Evolutionary conservation across 2,113 vertebrate genomes (phyloP).

Genomic region (Gavialis gangeticus): DNA sequence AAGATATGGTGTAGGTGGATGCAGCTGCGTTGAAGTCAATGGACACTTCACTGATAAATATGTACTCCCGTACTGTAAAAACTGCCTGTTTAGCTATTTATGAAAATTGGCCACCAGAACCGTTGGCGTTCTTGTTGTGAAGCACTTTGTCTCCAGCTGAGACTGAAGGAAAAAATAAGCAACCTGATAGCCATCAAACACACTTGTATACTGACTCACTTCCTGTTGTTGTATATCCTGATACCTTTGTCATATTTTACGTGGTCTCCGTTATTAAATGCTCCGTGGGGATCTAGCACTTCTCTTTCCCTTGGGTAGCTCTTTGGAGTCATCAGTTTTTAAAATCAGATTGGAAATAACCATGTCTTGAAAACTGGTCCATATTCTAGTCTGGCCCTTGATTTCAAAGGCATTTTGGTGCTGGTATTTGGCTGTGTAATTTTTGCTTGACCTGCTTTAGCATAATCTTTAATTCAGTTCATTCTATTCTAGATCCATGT

Average conservation of each 20-base stretch:
- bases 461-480: background rate
- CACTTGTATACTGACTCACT: rapidly evolving
- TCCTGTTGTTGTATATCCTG: background rate
- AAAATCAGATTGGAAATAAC: background rate
- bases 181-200: rapidly evolving
- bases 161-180: background rate
- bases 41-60: background rate
- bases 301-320: background rate
- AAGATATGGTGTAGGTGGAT: background rate
- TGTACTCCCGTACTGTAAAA: no score
- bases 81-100: background rate
- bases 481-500: background rate
- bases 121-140: background rate
- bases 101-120: no score
- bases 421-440: background rate
- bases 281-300: background rate
- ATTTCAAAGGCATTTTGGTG: background rate
- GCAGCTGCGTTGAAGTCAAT: background rate
- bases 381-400: background rate
- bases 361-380: background rate
- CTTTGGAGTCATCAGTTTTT: background rate
- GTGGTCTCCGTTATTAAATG: slow-evolving; percentile 10
- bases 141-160: background rate
- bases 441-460: background rate
- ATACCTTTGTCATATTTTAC: background rate